Evolutionary conservation across 1,140 invertebrate genomes (phyloP).

Genomic region (Pteromalus puparum): DNA sequence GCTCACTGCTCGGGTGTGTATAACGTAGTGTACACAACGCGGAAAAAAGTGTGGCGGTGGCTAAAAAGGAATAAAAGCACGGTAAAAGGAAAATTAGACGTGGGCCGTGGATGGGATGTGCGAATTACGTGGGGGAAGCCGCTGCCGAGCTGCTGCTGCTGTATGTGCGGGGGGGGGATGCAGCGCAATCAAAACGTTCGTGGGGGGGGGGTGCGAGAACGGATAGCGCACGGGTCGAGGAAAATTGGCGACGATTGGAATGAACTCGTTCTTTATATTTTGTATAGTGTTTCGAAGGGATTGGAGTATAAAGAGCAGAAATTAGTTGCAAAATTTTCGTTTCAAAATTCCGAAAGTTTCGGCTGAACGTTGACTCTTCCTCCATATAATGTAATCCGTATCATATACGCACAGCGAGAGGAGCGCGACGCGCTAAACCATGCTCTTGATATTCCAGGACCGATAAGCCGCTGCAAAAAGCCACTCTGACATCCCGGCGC

Average conservation of each 20-base stretch:
- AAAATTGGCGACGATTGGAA: constrained; percentile 14
- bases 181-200: constrained; percentile 11
- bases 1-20: neutral
- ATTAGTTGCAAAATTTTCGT: no score
- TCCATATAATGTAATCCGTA: no score
- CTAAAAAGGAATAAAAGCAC: neutral
- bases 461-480: neutral
- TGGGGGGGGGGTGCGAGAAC: neutral
- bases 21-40: neutral
- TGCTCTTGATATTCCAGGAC: constrained; percentile 10
- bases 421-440: no score
- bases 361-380: no score
- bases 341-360: no score
- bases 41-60: constrained; percentile 3
- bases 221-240: neutral
- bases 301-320: no score
- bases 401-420: no score
- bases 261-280: neutral
- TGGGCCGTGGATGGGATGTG: neutral
- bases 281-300: no score
- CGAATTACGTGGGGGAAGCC: neutral
- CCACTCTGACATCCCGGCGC: no score
- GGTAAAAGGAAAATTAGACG: constrained; percentile 6
- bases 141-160: no score
- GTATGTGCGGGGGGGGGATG: neutral